Percentiles rank a stretch among this genome's conserved stretches.
Conservation (phyloP, 1,140 invertebrate genomes). For the Drosophila melanogaster region Release_6_plus_ISO1_MT NC_004354.4:1097501-1098000, state of each 20-base stretch:
- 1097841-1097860: slow-evolving; percentile 53
- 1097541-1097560: slow-evolving; percentile 14
- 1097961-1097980: neutral
- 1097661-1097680: slow-evolving; percentile 69
- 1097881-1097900: slow-evolving; percentile 50
- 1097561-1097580: slow-evolving; percentile 11
- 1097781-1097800: slow-evolving; percentile 32
- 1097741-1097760: slow-evolving; percentile 74
- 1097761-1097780: slow-evolving; percentile 66
- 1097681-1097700: slow-evolving; percentile 76
- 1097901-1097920: no score
- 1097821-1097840: slow-evolving; percentile 38
- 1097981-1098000: slow-evolving; percentile 24
- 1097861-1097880: slow-evolving; percentile 59
- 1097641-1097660: slow-evolving; percentile 41
- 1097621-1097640: slow-evolving; percentile 64
- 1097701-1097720: slow-evolving; percentile 9
- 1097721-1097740: slow-evolving; percentile 24
- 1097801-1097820: slow-evolving; percentile 7
- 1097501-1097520: slow-evolving; percentile 77
- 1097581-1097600: slow-evolving; percentile 37
- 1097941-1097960: neutral
- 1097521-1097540: slow-evolving; percentile 14
- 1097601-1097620: slow-evolving; percentile 78
- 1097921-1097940: no score